phyloP scores from a whole-genome alignment of 1,140 invertebrate genomes.

The Drosophila elegans region DNA sequence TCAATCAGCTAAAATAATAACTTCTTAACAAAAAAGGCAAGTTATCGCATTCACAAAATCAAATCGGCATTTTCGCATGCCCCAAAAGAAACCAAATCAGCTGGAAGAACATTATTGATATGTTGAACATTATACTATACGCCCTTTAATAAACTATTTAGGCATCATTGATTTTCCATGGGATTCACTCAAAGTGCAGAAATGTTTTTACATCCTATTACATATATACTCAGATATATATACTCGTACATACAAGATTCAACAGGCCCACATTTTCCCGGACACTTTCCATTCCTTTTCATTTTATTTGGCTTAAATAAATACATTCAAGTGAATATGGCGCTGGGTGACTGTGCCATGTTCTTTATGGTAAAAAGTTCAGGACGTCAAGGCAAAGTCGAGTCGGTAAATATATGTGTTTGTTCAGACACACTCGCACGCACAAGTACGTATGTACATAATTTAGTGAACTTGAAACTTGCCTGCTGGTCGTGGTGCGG shows the following conservation, averaged over 20 bases:
- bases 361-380: conserved; percentile 76
- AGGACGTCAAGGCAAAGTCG: conserved; percentile 46
- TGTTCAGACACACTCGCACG: conserved; percentile 42
- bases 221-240: neutral
- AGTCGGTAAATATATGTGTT: conserved; percentile 71
- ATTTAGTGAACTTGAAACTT: conserved; percentile 82
- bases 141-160: conserved; percentile 34
- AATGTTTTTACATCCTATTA: neutral
- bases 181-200: conserved; percentile 22
- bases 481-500: conserved; percentile 30
- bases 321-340: conserved; percentile 58
- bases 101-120: conserved; percentile 48
- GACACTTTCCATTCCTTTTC: conserved; percentile 28
- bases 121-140: conserved; percentile 28
- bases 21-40: neutral
- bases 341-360: conserved; percentile 34
- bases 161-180: conserved; percentile 35
- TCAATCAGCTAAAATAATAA: neutral
- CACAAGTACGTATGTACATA: conserved; percentile 64
- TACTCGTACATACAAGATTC: conserved; percentile 10
- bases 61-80: conserved; percentile 7
- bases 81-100: conserved; percentile 24
- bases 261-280: conserved; percentile 33
- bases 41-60: neutral
- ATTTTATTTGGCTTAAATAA: conserved; percentile 78